Base-by-base conservation (phyloP, 2,888 invertebrate species). In the Pocota personata region DNA sequence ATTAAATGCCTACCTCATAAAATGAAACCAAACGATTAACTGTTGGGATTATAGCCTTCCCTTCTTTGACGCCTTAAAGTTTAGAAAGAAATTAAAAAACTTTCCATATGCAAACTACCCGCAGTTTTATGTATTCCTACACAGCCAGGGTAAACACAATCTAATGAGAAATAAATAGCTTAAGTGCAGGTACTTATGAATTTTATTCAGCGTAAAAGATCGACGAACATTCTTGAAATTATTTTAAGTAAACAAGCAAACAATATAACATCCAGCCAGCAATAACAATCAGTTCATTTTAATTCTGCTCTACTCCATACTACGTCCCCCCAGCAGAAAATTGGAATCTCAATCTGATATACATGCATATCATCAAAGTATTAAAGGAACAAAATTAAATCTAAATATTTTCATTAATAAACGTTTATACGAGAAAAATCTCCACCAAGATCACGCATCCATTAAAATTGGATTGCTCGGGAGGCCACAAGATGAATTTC, bases 331-430 rank as follows among this genome's bases (percentile, higher is more conserved):
- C 12, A 24, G 21, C 27, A 24, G n/a, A 60, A 58, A 57, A 48
- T 48, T 5, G 35, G 46, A 57, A 73, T 46, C 35, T 10, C 43
- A 16, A 58, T 62, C 62, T 43, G 32, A 83, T 52, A 46, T 62
- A 58, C 58, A 46, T 62, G 50, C 58, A 82, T 67, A 83, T 64
- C 84, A 80, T 84, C 84, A 80, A 80, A 43, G 76, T 62, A 79
- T 79, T 62, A 67, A 79, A 64, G 58, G 10, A 30, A 21, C 16
- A 40, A 75, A 75, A 55, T 67, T 19, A 55, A 86, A 86, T 86
- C 72, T 72, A 86, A 86, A 86, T 82, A 82, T 76, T 86, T 86
- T 82, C 60, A 72, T 86, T 77, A 82, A 71, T 77, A 86, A 82
- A 82, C 75, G 75, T 40, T 84, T 84, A 58, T 40, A 30, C 58